phyloP scores from a whole-genome alignment of 2,888 invertebrate species.

The Ptilodon capucinus region DNA sequence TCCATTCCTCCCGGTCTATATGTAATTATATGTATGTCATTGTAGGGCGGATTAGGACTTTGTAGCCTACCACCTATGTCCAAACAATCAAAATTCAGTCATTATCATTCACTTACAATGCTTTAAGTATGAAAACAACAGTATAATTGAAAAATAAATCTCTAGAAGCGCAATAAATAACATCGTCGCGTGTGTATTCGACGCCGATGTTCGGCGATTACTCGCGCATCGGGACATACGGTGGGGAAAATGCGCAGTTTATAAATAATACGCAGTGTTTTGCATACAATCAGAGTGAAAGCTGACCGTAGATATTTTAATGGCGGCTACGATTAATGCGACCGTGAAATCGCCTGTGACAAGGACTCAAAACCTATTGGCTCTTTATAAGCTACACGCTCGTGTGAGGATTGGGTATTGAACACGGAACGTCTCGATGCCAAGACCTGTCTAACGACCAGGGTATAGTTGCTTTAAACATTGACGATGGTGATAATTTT shows the following conservation, averaged over 20 bases:
- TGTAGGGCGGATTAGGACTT: too few species aligned
- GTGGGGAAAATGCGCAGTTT: constrained; percentile 22
- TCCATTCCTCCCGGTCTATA: too few species aligned
- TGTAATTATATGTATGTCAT: too few species aligned
- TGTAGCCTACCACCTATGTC: too few species aligned
- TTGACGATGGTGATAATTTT: too few species aligned
- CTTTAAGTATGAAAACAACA: constrained; percentile 23
- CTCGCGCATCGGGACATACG: constrained; percentile 12
- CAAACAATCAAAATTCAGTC: constrained; percentile 14
- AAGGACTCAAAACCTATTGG: background rate
- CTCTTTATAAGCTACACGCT: too few species aligned
- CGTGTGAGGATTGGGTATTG: too few species aligned
- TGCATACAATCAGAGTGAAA: constrained; percentile 80
- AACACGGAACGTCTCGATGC: too few species aligned
- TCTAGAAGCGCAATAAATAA: constrained; percentile 17
- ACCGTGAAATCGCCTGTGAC: constrained; percentile 56
- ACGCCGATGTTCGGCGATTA: constrained; percentile 12
- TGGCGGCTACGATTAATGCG: constrained; percentile 59
- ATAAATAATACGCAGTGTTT: constrained; percentile 20
- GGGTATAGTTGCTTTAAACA: too few species aligned
- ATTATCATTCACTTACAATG: constrained; percentile 16
- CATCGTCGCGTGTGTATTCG: constrained; percentile 19
- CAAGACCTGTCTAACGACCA: too few species aligned
- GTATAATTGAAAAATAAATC: constrained; percentile 36
- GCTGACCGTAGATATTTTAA: constrained; percentile 74